Evolutionary conservation across 2,797 vertebrate genomes (phyloP).

Genomic region (Spea hammondii): DNA sequence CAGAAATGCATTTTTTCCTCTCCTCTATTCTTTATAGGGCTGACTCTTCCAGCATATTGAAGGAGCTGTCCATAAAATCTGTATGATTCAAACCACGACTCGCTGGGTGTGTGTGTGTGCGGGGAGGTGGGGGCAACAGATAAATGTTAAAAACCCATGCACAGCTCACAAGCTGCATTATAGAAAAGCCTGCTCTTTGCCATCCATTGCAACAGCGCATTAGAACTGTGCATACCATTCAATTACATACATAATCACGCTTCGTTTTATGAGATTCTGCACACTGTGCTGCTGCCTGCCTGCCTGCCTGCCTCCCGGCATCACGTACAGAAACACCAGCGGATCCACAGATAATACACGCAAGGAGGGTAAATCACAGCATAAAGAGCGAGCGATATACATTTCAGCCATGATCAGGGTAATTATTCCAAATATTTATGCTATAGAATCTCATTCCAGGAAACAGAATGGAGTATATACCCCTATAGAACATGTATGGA

Average conservation of each 20-base stretch:
- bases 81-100: conserved; percentile 22
- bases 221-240: conserved; percentile 28
- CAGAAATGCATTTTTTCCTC: background rate
- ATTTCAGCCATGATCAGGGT: background rate
- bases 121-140: background rate
- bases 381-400: background rate
- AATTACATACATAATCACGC: conserved; percentile 50
- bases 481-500: too few species aligned
- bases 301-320: conserved; percentile 10
- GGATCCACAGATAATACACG: conserved; percentile 33
- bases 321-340: conserved; percentile 19
- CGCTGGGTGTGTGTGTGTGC: background rate
- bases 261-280: conserved; percentile 31
- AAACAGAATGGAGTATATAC: too few species aligned
- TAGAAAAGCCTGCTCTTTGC: conserved; percentile 9
- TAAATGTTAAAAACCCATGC: background rate
- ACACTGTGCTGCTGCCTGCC: conserved; percentile 14
- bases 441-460: too few species aligned
- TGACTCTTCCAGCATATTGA: conserved; percentile 16
- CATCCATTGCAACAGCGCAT: conserved; percentile 36
- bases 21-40: conserved; percentile 15
- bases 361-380: conserved; percentile 21
- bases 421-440: too few species aligned
- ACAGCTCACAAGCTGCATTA: conserved; percentile 7
- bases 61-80: conserved; percentile 32